Conservation (phyloP, 2,797 vertebrate species). For the Macroramphosus scolopax region DNA sequence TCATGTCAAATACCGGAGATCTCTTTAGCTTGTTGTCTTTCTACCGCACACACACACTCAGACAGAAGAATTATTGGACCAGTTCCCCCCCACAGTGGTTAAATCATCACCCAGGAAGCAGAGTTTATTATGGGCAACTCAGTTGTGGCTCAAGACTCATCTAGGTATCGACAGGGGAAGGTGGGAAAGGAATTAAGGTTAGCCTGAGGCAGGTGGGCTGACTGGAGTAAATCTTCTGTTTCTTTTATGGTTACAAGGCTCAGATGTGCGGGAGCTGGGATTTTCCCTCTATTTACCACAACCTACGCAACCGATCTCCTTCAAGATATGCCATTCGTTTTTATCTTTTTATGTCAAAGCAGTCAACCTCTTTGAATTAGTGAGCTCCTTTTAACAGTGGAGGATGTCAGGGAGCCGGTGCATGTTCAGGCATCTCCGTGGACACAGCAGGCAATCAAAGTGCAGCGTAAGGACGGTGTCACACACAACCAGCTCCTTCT, state of each 20-base stretch:
- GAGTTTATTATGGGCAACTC: slow-evolving; percentile 29
- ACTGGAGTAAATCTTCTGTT: slow-evolving; percentile 20
- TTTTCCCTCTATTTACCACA: slow-evolving; percentile 2
- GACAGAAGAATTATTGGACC: slow-evolving; percentile 23
- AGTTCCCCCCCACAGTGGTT: slow-evolving; percentile 4
- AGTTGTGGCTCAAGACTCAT: slow-evolving; percentile 40
- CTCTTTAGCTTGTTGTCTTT: too few relatives aligned
- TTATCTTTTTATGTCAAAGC: slow-evolving; percentile 7
- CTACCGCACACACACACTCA: slow-evolving; percentile 3
- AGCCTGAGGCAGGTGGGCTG: slow-evolving; percentile 21
- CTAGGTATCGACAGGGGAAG: slow-evolving; percentile 19
- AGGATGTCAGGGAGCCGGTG: slow-evolving; percentile 2
- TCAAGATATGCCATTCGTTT: too few relatives aligned
- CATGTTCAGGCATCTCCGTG: slow-evolving; percentile 4
- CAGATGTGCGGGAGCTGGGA: slow-evolving; percentile 14
- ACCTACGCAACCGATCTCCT: slow-evolving; percentile 1
- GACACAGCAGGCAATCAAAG: slow-evolving; percentile 16
- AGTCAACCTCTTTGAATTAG: neutral
- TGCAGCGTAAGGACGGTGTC: slow-evolving; percentile 33
- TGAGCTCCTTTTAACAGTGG: too few relatives aligned
- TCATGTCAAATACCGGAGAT: too few relatives aligned
- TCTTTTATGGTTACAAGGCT: slow-evolving; percentile 1
- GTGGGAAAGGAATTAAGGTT: slow-evolving; percentile 10
- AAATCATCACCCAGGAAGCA: slow-evolving; percentile 18
- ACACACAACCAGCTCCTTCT: slow-evolving; percentile 8